Percentiles rank a stretch among this genome's conserved stretches.
Conservation (phyloP, 1,140 invertebrate genomes). For the Homarus americanus region DNA sequence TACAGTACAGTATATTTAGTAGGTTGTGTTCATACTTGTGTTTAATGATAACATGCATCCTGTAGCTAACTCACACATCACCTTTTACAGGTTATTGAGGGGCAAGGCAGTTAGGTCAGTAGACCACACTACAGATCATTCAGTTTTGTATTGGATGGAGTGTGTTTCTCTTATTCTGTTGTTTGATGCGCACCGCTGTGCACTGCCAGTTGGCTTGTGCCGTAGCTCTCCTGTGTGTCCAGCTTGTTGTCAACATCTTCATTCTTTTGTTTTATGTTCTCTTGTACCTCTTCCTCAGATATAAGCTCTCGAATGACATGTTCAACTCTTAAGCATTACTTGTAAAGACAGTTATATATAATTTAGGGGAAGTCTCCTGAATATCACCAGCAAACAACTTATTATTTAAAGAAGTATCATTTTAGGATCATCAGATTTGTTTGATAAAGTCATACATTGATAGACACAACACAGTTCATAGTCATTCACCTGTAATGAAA, state of each 20-base stretch:
- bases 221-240: constrained; percentile 9
- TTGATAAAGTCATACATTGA: too few relatives aligned
- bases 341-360: background rate
- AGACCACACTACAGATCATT: constrained; percentile 74
- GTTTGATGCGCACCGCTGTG: constrained; percentile 20
- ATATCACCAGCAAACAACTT: background rate
- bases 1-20: too few relatives aligned
- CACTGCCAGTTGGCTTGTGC: constrained; percentile 1
- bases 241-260: constrained; percentile 22
- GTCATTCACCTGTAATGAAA: too few relatives aligned
- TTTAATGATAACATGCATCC: background rate
- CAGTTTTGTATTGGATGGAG: constrained; percentile 5
- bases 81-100: constrained; percentile 84
- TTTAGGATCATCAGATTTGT: too few relatives aligned
- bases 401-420: too few relatives aligned
- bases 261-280: background rate
- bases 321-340: background rate
- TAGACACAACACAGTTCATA: too few relatives aligned
- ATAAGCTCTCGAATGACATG: background rate
- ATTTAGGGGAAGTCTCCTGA: background rate
- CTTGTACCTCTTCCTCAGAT: background rate
- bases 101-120: constrained; percentile 89
- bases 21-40: background rate
- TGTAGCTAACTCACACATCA: constrained; percentile 12
- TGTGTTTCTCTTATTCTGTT: constrained; percentile 7